Percentiles rank a stretch among this genome's conserved stretches.
Conservation (phyloP, 2,113 vertebrate species). For the Pipra filicauda region DNA sequence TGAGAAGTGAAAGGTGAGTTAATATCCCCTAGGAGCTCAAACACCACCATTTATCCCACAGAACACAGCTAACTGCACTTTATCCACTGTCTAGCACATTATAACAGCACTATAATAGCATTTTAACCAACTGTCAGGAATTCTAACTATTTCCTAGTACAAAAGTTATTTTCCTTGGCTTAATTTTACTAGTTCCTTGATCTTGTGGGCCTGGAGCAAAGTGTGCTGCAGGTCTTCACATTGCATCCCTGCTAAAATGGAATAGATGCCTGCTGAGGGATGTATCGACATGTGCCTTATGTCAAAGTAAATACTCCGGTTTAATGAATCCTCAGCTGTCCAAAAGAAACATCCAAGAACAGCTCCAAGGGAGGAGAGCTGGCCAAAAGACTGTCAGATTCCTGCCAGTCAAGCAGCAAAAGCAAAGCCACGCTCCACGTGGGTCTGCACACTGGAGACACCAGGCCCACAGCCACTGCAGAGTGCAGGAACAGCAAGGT, state of each 20-base stretch:
- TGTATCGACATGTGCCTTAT: not conserved
- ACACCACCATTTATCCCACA: not conserved
- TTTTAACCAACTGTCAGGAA: not conserved
- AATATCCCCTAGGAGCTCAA: not conserved
- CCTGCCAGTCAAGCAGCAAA: not conserved
- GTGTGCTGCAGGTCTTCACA: not conserved
- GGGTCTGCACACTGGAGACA: not conserved
- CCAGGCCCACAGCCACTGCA: not conserved
- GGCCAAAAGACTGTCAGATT: not conserved
- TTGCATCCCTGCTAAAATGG: not conserved
- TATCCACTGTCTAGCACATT: not conserved
- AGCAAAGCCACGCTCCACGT: not conserved
- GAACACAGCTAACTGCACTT: not conserved
- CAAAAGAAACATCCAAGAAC: not conserved
- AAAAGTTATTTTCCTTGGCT: not conserved
- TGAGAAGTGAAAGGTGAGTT: not conserved
- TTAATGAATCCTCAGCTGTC: not conserved
- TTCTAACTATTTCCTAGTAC: not conserved
- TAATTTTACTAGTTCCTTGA: not conserved
- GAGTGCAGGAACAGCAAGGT: not conserved
- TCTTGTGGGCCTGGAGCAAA: not conserved
- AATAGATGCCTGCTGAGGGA: not conserved
- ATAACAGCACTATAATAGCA: rapidly evolving
- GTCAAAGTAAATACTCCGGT: not conserved
- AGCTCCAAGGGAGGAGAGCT: not conserved